Conservation (phyloP, 1,140 invertebrate genomes). For the Bombus haemorrhoidalis region DNA sequence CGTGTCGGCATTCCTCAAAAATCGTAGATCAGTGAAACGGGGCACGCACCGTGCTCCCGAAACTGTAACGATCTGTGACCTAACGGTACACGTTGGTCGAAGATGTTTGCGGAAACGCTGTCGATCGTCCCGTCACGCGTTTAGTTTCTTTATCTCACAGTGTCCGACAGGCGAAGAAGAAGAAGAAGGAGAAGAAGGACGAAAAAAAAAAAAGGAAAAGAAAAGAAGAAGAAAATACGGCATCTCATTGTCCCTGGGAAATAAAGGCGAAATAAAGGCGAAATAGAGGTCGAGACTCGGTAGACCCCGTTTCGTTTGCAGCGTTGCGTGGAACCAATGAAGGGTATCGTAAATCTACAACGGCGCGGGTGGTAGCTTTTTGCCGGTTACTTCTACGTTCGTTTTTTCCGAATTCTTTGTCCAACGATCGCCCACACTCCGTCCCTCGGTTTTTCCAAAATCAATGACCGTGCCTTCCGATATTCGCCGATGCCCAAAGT, state of each 20-base stretch:
- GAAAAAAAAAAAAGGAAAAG: background rate
- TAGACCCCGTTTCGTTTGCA: conserved; percentile 63
- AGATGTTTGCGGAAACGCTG: conserved; percentile 75
- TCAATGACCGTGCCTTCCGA: background rate
- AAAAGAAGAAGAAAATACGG: conserved; percentile 44
- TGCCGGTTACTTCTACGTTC: conserved; percentile 42
- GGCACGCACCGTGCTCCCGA: conserved; percentile 6
- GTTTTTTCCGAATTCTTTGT: background rate
- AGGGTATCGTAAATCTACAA: conserved; percentile 70
- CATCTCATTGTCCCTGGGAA: conserved; percentile 62
- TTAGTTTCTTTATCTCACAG: conserved; percentile 64
- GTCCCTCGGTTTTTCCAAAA: background rate
- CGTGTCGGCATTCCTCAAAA: conserved; percentile 34
- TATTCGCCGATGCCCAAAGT: background rate
- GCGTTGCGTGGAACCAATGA: conserved; percentile 69
- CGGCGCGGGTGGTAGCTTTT: conserved; percentile 62
- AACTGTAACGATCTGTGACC: conserved; percentile 61
- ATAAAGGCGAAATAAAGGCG: conserved; percentile 40
- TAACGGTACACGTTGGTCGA: conserved; percentile 66
- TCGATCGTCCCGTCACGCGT: conserved; percentile 65
- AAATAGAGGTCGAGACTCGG: conserved; percentile 51
- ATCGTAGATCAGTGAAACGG: conserved; percentile 1
- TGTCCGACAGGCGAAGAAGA: background rate
- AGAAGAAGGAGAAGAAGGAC: too few relatives aligned
- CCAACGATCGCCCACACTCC: background rate